phyloP scores from a whole-genome alignment of 2,113 vertebrate genomes.

The Alosa alosa region DNA sequence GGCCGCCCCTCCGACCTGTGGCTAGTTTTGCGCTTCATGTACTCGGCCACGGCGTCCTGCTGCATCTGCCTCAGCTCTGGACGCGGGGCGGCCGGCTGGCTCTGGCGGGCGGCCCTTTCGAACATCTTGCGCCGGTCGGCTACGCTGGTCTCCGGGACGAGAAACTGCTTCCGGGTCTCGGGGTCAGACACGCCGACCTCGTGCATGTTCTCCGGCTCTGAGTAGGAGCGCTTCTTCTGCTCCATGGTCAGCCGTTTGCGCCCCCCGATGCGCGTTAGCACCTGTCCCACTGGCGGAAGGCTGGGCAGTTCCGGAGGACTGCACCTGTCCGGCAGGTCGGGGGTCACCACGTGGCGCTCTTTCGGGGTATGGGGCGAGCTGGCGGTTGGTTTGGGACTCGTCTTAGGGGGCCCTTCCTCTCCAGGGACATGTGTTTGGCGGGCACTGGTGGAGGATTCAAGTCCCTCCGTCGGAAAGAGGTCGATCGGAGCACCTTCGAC shows the following conservation, averaged over 20 bases:
- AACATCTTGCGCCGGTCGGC: conserved; percentile 86
- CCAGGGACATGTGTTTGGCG: conserved; percentile 61
- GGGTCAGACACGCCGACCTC: conserved; percentile 81
- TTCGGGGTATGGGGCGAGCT: conserved; percentile 81
- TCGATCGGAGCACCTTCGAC: conserved; percentile 83
- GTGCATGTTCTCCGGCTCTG: conserved; percentile 92
- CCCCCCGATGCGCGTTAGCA: conserved; percentile 72
- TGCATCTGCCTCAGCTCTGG: conserved; percentile 86
- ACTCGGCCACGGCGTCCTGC: conserved; percentile 86
- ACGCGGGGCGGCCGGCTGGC: conserved; percentile 61
- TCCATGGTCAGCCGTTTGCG: conserved; percentile 81
- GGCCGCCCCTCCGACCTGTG: conserved; percentile 56
- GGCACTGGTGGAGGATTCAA: conserved; percentile 61
- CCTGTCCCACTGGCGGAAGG: conserved; percentile 47
- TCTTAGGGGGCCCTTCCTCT: conserved; percentile 75
- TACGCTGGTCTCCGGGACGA: conserved; percentile 77
- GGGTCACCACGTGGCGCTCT: conserved; percentile 80
- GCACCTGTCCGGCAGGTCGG: conserved; percentile 49
- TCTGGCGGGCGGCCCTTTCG: conserved; percentile 71
- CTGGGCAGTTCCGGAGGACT: conserved; percentile 62
- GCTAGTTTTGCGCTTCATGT: conserved; percentile 84
- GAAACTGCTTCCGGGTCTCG: conserved; percentile 66
- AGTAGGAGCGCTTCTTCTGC: conserved; percentile 93
- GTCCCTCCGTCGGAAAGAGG: conserved; percentile 82
- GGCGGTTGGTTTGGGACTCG: conserved; percentile 43